Evolutionary conservation across 37 sponge, comb jelly and placozoan genomes (phyloP), one percentile per base, ranked within the genome.

Genomic region (Diacarnus erythraeanus): DNA sequence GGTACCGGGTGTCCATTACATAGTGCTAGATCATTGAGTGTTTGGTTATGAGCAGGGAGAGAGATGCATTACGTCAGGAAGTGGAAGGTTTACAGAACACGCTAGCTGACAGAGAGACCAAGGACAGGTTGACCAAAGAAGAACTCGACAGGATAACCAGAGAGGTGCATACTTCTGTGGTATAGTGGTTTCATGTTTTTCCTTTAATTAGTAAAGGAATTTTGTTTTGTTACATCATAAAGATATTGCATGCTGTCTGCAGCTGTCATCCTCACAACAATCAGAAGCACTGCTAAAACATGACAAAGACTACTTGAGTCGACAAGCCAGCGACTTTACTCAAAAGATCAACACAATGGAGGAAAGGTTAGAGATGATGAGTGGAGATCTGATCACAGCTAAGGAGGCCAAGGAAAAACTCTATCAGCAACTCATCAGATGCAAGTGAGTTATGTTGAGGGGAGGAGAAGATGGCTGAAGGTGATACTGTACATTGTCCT

Each of bases 251-350:
- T 22, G 20, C 39, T 27, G 30, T 60, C 54, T 42, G 2, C 36
- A 92, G 89, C 76, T 89, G 29, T 47, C 78, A 1, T 42, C 78
- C 29, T 31, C 65, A 0, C 31, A 61, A 37, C 96, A 96, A 59
- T 69, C 68, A 10, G 60, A 79, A 29, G 57, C 86, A 2, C 75
- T 96, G 2, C 83, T 93, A 20, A 44, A 57, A 2, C 96, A 96
- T 56, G 96, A 96, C 79, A 96, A 96, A 51, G 88, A 90, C 29
- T 96, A 93, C 41, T 85, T 96, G 23, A 59, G 64, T 21, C 79
- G 77, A 36, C 94, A 96, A 42, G 69, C 83, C 42, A 38, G 41
- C 18, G 91, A 90, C 31, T 59, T 85, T 58, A 69, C 69, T 12
- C 70, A 68, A 31, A 44, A 84, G 1, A n/a, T 43, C 54, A 42